Evolutionary conservation across 2,888 invertebrate species (phyloP).

Genomic region (Drosophila neonasuta): DNA sequence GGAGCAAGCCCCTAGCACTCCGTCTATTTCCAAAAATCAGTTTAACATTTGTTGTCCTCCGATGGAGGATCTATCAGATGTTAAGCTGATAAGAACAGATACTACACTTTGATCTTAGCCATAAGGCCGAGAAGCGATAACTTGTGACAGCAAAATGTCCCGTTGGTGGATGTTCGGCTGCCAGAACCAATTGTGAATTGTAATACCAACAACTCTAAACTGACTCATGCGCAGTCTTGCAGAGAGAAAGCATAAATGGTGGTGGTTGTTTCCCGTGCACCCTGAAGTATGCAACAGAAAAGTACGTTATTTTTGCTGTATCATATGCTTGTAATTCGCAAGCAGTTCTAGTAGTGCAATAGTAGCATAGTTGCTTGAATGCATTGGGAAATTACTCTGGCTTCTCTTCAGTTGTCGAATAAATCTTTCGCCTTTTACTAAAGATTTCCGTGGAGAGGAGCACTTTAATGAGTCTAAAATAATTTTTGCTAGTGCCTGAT

Average conservation of each 20-base stretch:
- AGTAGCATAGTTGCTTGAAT: background rate
- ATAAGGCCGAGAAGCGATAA: conserved; percentile 56
- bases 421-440: conserved; percentile 92
- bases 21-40: conserved; percentile 52
- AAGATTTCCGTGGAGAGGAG: conserved; percentile 90
- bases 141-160: accelerated
- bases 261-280: conserved; percentile 33
- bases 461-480: conserved; percentile 87
- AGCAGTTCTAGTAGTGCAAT: conserved; percentile 21
- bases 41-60: conserved; percentile 56
- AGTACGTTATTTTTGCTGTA: background rate
- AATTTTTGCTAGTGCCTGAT: conserved; percentile 70
- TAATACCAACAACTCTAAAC: background rate
- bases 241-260: background rate
- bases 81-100: conserved; percentile 57
- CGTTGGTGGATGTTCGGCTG: background rate
- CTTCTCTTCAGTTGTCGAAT: conserved; percentile 86
- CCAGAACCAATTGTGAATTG: conserved; percentile 40
- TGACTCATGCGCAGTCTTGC: conserved; percentile 14
- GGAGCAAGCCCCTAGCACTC: conserved; percentile 53
- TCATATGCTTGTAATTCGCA: conserved; percentile 49
- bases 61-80: conserved; percentile 53
- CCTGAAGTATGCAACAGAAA: conserved; percentile 16
- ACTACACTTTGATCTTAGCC: conserved; percentile 57
- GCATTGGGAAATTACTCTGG: conserved; percentile 82